These are phyloP conservation scores for Oceanites oceanicus DNA, from an alignment of 2,113 vertebrate genomes.

Conservation along the genomic window DNA sequence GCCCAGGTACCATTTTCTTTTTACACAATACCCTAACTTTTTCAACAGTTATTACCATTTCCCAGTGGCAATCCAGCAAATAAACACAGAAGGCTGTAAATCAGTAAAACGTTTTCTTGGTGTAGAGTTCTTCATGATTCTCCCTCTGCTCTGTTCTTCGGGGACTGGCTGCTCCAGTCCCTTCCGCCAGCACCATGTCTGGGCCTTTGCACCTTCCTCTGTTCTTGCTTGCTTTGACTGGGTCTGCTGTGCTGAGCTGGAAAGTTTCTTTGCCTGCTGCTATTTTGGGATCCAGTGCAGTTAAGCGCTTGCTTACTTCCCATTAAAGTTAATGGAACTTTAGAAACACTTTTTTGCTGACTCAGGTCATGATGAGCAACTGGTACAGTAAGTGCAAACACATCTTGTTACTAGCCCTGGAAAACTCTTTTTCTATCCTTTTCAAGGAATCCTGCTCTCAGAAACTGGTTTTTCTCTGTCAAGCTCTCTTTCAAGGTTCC, in stretches of 20 bases:
- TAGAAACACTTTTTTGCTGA: conserved; percentile 10
- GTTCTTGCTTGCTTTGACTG: neutral
- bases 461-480: neutral
- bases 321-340: conserved; percentile 11
- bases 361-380: neutral
- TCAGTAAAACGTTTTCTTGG: neutral
- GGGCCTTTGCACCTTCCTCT: neutral
- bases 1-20: neutral
- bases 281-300: conserved; percentile 16
- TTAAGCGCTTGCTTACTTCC: conserved; percentile 15
- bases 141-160: neutral
- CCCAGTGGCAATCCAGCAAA: neutral
- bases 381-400: neutral
- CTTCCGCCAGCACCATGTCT: neutral
- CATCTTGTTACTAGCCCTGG: neutral
- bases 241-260: neutral
- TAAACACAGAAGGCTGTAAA: neutral
- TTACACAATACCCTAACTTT: neutral
- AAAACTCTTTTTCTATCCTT: neutral
- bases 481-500: neutral
- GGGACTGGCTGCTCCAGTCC: neutral
- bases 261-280: conserved; percentile 18
- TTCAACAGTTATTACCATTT: neutral
- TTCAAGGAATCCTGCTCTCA: neutral
- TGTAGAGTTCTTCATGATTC: neutral